Base-by-base conservation (phyloP, 2,797 vertebrate genomes). In the Pempheris klunzingeri region DNA sequence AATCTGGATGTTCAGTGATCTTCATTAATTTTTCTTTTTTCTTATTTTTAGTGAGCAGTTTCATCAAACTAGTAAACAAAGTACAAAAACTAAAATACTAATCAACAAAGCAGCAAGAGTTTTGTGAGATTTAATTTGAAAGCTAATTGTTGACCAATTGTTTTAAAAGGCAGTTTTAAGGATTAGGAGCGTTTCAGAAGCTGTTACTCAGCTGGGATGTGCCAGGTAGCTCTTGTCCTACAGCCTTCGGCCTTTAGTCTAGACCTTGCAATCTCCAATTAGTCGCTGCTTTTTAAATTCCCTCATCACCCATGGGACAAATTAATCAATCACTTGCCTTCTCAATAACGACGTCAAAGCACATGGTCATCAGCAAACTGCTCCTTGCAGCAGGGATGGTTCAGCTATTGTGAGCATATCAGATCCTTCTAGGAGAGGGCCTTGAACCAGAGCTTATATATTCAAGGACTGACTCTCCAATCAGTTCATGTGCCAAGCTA, bases 231-330 rank as follows among this genome's bases (percentile, higher is more conserved):
- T 78, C 30, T 17, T 24, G 44, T 38, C 44, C 39, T 11, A 5
- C 54, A 73, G 68, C 76, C 44, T 53, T 49, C 71, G 64, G 71
- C 79, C 63, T 65, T 75, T 46, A 66, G 71, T 80, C 72, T 57
- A 79, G 54, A 81, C 57, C 71, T 71, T 66, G 47, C 61, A 41
- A 77, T 81, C 85, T 54, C 64, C 79, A 86, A 81, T 85, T 84
- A 76, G 54, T 72, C 57, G n/a, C 64, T 69, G 72, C 30, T 64
- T 78, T 83, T 81, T 78, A 11, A 74, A 83, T 82, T 71, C 72
- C 71, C 62, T 83, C 62, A 80, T 85, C 73, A 59, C 79, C 78
- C 74, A 59, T 47, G 74, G 73, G 65, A 83, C 13, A 78, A 85
- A 83, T 80, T 64, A 78, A 55, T 83, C 66, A 71, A 78, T 62